A percentile compares a stretch with the other conserved stretches of the same genome.
These are phyloP conservation scores for Leucophora obtusa DNA, from an alignment of 2,888 invertebrate genomes.

Conservation along the genomic window DNA sequence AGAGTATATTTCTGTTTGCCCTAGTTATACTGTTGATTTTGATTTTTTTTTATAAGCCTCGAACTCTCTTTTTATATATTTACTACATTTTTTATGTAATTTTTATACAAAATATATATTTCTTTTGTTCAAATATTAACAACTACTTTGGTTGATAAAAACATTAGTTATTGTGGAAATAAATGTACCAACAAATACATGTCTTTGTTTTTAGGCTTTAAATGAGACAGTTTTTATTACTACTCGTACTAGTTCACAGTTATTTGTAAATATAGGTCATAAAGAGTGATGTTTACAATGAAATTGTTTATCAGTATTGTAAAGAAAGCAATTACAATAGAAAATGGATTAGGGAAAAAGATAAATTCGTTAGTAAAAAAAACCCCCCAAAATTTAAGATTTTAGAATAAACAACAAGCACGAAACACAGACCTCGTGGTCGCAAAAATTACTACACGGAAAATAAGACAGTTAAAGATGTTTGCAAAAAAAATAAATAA, in stretches of 20 bases:
- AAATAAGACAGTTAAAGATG: no score
- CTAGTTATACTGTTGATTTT: constrained; percentile 12
- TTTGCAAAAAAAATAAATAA: no score
- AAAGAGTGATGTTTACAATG: neutral
- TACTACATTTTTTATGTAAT: constrained; percentile 39
- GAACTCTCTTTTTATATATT: constrained; percentile 36
- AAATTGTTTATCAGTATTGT: neutral
- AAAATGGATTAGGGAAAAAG: no score
- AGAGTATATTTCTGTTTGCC: no score
- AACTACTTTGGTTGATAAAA: neutral
- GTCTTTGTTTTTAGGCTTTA: neutral
- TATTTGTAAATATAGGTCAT: neutral
- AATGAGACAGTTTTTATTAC: neutral
- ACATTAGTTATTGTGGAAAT: neutral
- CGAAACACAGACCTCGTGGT: no score
- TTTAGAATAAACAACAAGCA: no score
- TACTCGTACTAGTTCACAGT: neutral
- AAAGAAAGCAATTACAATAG: no score
- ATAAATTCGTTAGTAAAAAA: no score
- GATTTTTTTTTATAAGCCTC: constrained; percentile 20
- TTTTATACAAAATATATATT: constrained; percentile 36
- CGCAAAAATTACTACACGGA: no score
- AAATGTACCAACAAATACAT: neutral
- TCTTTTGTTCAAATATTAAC: neutral
- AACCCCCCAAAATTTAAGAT: no score